Evolutionary conservation across 1,140 invertebrate genomes (phyloP).

Genomic region (Chionoecetes opilio): DNA sequence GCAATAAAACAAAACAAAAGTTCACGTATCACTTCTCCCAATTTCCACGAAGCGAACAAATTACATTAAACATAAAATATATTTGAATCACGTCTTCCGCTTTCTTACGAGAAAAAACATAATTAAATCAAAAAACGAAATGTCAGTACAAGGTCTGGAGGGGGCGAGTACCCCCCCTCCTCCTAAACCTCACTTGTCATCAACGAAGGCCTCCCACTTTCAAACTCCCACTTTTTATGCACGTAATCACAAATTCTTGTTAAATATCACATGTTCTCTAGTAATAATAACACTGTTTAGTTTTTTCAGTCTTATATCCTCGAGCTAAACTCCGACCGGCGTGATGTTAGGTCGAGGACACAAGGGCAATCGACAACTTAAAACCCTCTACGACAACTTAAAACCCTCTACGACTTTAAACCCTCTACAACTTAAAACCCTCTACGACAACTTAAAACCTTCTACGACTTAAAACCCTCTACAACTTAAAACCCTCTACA

Average conservation of each 20-base stretch:
- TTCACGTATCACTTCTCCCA: background rate
- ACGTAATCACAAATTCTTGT: background rate
- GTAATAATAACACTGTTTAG: background rate
- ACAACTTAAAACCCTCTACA: too few species aligned
- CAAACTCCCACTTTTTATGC: too few species aligned
- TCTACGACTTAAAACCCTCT: too few species aligned
- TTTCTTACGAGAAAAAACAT: conserved; percentile 16
- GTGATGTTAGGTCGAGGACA: too few species aligned
- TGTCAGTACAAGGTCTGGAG: background rate
- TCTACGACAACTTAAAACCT: too few species aligned
- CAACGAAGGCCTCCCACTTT: too few species aligned
- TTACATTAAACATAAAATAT: background rate
- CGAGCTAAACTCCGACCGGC: too few species aligned
- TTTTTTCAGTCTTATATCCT: too few species aligned
- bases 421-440: too few species aligned
- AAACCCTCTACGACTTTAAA: too few species aligned
- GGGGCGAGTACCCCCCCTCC: background rate
- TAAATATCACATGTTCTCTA: background rate
- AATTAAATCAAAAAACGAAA: background rate
- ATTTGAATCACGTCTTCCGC: background rate
- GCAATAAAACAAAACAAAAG: background rate
- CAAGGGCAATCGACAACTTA: too few species aligned
- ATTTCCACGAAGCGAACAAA: background rate
- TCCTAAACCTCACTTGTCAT: background rate
- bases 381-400: too few species aligned